Evolutionary conservation across 2,113 vertebrate species (phyloP), one percentile per base, ranked within the genome.

Genomic region (Albula glossodonta): DNA sequence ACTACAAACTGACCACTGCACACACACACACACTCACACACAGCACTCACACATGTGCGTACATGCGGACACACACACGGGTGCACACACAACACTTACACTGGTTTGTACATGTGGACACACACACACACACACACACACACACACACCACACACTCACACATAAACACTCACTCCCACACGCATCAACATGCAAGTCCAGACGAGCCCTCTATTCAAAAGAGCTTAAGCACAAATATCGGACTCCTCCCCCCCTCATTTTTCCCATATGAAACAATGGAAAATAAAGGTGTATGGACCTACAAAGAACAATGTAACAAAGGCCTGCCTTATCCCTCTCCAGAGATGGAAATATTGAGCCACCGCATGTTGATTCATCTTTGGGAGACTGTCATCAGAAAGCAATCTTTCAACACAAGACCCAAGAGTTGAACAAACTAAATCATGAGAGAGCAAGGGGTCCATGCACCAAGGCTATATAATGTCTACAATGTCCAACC

Each of bases 101-200:
- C 17, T 5, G 15, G 22, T 22, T 19, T 4, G 2, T 19, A 66
- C 60, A 22, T 19, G 22, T 4, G 9, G 15, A 66, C 3, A 5
- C 60, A 66, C 60, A 66, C 90, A 91, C 88, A 90, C 41, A n/a
- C 19, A 89, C 87, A 90, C 88, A 49, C 31, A 19, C 60, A 66
- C 60, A 91, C 53, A 88, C 87, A 87, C 83, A 89, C 85, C 84
- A 86, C 88, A 87, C 78, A 90, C 87, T 87, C 86, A 87, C 89
- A 90, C 87, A 57, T 86, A 84, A 81, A 82, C 83, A 85, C 74
- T 86, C 85, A 51, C 88, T 53, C 63, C 22, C 86, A 87, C 53
- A 79, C 78, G 60, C 51, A 9, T 11, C 52, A 48, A 10, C 25
- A 3, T 60, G 57, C 78, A 9, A 63, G 84, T 60, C 48, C 85